Conservation (phyloP, 2,113 vertebrate genomes). For the Notothenia coriiceps region DNA sequence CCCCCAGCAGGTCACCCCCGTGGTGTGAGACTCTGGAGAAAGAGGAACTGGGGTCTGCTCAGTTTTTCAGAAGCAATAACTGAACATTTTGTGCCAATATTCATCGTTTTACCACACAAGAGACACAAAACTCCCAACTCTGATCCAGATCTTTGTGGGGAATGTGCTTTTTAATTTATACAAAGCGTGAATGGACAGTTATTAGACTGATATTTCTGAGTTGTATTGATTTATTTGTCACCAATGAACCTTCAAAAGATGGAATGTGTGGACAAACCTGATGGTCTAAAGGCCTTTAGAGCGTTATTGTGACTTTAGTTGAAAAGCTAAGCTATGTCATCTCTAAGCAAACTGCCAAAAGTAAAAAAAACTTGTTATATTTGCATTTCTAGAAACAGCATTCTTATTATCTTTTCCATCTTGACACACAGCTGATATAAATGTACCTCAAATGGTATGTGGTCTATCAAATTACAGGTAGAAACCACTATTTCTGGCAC, state of each 20-base stretch:
- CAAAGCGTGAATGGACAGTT: neutral
- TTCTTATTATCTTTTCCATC: no score
- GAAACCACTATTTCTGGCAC: neutral
- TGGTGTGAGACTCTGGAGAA: neutral
- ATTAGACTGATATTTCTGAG: no score
- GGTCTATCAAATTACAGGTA: neutral
- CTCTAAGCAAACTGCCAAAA: neutral
- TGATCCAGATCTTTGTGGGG: neutral
- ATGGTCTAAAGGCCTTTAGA: neutral
- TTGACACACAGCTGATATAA: neutral
- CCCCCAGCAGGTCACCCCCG: neutral
- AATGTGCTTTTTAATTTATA: neutral
- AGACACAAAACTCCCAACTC: neutral
- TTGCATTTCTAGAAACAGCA: no score
- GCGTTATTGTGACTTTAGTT: neutral
- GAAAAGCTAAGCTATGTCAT: neutral
- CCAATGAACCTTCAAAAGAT: neutral
- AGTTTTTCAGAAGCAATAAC: neutral
- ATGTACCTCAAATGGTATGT: neutral
- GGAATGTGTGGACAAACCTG: neutral
- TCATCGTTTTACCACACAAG: neutral
- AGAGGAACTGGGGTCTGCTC: slow-evolving; percentile 14
- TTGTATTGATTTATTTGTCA: neutral
- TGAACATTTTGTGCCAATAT: neutral
- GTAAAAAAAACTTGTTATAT: no score